phyloP scores from a whole-genome alignment of 2,113 vertebrate species.

The Carassius carassius region DNA sequence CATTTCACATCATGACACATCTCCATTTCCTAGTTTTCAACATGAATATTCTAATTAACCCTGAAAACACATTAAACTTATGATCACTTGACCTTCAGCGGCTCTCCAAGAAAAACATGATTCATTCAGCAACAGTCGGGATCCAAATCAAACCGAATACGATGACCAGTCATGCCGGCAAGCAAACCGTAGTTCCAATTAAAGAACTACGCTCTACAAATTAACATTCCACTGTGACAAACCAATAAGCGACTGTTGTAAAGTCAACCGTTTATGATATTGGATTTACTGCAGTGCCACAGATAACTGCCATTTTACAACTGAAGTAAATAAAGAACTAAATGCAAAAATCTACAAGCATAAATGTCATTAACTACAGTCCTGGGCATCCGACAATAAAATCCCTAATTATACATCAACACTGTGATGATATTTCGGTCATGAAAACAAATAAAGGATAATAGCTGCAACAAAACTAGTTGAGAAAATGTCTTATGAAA shows the following conservation, averaged over 20 bases:
- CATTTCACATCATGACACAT: neutral
- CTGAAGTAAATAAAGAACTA: constrained; percentile 39
- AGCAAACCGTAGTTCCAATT: constrained; percentile 46
- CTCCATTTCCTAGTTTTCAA: neutral
- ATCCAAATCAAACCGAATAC: constrained; percentile 34
- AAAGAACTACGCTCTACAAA: constrained; percentile 44
- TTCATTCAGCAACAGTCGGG: neutral
- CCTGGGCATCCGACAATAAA: constrained; percentile 29
- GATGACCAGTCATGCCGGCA: constrained; percentile 4
- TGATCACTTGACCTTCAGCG: constrained; percentile 23
- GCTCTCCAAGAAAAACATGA: constrained; percentile 11
- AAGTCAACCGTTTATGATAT: constrained; percentile 41
- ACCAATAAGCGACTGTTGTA: constrained; percentile 50
- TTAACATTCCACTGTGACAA: constrained; percentile 51
- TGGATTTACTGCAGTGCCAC: constrained; percentile 41
- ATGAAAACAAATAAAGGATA: constrained; percentile 24
- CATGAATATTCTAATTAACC: neutral
- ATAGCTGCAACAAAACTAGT: neutral
- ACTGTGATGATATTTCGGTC: neutral
- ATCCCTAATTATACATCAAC: constrained; percentile 35
- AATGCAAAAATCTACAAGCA: constrained; percentile 22
- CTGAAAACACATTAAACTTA: neutral
- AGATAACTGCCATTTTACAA: constrained; percentile 47
- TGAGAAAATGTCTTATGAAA: neutral
- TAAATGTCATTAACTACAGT: constrained; percentile 31